These are phyloP conservation scores for Pelecanoides urinatrix DNA, from an alignment of 2,113 vertebrate genomes.

Conservation along the genomic window DNA sequence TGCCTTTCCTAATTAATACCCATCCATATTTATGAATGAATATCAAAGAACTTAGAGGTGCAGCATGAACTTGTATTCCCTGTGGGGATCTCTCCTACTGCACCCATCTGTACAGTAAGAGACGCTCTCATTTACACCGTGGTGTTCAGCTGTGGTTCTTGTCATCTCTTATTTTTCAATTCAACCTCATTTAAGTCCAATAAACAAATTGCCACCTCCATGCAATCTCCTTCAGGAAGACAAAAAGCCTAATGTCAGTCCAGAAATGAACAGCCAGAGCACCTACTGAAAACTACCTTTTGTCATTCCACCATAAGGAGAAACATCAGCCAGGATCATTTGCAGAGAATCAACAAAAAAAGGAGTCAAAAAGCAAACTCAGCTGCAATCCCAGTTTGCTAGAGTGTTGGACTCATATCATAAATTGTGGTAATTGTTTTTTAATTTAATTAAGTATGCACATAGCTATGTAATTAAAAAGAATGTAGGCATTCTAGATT, in stretches of 20 bases:
- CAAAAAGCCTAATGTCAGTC: neutral
- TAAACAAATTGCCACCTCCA: neutral
- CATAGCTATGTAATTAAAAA: neutral
- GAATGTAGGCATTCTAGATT: neutral
- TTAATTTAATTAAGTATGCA: neutral
- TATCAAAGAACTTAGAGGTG: neutral
- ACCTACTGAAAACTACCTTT: neutral
- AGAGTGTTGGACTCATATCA: neutral
- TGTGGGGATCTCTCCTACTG: neutral
- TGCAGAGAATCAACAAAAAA: neutral
- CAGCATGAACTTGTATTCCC: neutral
- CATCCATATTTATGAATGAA: neutral
- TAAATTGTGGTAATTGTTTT: slow-evolving; percentile 14
- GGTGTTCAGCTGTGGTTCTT: neutral
- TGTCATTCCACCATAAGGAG: neutral
- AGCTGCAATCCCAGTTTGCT: neutral
- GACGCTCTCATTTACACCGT: neutral
- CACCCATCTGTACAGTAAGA: neutral
- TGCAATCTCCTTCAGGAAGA: neutral
- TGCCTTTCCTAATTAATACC: neutral
- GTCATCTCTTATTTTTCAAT: neutral
- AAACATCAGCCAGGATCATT: neutral
- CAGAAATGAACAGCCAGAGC: neutral
- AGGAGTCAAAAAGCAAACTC: neutral
- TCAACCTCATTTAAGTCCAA: neutral